phyloP scores from a whole-genome alignment of 1,140 invertebrate species.

The Spodoptera litura region DNA sequence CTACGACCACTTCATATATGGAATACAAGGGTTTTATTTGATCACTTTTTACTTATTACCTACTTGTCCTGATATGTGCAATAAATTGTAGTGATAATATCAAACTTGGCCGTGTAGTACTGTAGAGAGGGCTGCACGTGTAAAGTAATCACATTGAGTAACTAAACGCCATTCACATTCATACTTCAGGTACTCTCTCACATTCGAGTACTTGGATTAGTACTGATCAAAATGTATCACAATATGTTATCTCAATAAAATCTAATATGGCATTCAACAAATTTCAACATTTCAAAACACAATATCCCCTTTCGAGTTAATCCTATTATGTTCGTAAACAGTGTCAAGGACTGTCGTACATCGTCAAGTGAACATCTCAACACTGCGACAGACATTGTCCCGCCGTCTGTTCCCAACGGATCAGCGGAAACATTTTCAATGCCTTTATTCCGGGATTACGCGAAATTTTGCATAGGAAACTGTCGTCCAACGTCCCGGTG shows the following conservation, averaged over 20 bases:
- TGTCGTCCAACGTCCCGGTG: slow-evolving; percentile 73
- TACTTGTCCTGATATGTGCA: background rate
- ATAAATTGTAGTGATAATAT: background rate
- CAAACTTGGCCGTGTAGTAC: background rate
- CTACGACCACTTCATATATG: slow-evolving; percentile 44
- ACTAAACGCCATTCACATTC: background rate
- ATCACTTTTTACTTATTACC: slow-evolving; percentile 1
- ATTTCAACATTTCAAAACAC: slow-evolving; percentile 65
- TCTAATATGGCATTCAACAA: slow-evolving; percentile 47
- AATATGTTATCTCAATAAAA: slow-evolving; percentile 48
- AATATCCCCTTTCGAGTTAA: slow-evolving; percentile 69
- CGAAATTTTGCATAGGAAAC: slow-evolving; percentile 81
- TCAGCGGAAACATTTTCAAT: slow-evolving; percentile 74
- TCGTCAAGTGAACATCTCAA: slow-evolving; percentile 75
- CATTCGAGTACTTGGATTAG: slow-evolving; percentile 10
- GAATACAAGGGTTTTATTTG: slow-evolving; percentile 29
- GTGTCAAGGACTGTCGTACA: slow-evolving; percentile 66
- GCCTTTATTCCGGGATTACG: slow-evolving; percentile 80
- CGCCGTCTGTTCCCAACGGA: slow-evolving; percentile 53
- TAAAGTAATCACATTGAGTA: background rate
- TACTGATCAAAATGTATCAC: slow-evolving; percentile 39
- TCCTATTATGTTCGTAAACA: slow-evolving; percentile 79
- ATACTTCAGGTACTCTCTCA: slow-evolving; percentile 2
- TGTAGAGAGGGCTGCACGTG: background rate
- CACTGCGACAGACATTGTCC: slow-evolving; percentile 58